Evolutionary conservation across 2,888 invertebrate genomes (phyloP).

Genomic region (Drosophila birchii): DNA sequence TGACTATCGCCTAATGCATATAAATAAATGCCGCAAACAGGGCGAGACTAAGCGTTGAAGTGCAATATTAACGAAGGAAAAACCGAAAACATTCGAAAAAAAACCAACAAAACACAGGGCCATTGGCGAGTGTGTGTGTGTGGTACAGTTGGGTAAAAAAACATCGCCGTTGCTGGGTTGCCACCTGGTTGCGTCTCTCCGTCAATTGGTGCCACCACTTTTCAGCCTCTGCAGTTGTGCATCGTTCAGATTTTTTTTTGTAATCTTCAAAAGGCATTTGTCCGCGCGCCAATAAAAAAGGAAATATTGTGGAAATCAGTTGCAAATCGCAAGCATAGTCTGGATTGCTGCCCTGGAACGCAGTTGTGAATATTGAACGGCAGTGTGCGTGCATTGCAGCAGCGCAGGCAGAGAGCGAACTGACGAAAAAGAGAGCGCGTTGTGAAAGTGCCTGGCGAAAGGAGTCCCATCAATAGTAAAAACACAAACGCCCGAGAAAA

Average conservation of each 20-base stretch:
- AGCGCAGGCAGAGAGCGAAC: constrained; percentile 2
- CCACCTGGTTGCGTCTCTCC: constrained; percentile 23
- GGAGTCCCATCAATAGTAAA: constrained; percentile 30
- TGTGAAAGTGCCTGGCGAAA: constrained; percentile 67
- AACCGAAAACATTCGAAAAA: neutral
- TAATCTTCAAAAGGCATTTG: neutral
- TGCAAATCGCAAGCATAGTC: neutral
- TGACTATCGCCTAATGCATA: neutral
- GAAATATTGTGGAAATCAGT: neutral
- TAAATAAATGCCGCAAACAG: neutral
- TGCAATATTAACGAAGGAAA: neutral
- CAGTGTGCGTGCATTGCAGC: constrained; percentile 5
- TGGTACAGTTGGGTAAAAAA: constrained; percentile 77
- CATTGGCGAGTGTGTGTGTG: constrained; percentile 43
- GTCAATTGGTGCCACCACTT: constrained; percentile 37
- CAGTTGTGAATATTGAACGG: neutral
- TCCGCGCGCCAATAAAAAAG: neutral
- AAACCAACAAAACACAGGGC: constrained; percentile 51
- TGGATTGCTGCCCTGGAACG: neutral
- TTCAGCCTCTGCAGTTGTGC: constrained; percentile 32
- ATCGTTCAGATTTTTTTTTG: constrained; percentile 16
- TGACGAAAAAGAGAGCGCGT: constrained; percentile 40
- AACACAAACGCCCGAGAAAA: constrained; percentile 33
- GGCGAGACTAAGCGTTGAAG: neutral
- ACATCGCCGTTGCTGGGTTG: constrained; percentile 58